Percentiles rank a stretch among this genome's conserved stretches.
Conservation (phyloP, 2,888 invertebrate species). For the Tetragnatha montana region DNA sequence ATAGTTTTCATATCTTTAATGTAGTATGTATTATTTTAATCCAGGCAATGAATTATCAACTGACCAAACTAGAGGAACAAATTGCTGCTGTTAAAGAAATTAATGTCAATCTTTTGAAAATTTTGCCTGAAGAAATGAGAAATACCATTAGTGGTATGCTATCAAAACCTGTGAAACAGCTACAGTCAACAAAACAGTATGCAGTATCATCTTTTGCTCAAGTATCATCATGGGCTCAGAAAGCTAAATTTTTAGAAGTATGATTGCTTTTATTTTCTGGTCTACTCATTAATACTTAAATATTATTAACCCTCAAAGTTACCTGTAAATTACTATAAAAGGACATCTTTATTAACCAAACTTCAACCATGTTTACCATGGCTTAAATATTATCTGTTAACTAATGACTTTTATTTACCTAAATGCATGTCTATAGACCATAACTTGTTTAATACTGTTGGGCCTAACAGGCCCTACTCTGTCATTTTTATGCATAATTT, state of each 20-base stretch:
- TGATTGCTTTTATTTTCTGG: neutral
- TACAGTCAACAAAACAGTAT: conserved; percentile 33
- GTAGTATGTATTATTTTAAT: conserved; percentile 14
- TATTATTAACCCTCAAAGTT: neutral
- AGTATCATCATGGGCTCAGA: conserved; percentile 23
- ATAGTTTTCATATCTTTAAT: neutral
- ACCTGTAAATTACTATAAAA: neutral
- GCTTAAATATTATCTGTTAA: too few species aligned
- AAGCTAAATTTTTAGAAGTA: conserved; percentile 21
- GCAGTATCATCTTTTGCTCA: conserved; percentile 23
- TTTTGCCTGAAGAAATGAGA: conserved; percentile 13
- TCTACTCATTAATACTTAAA: too few species aligned
- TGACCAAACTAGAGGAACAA: conserved; percentile 17
- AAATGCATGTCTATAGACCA: too few species aligned
- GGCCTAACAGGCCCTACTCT: too few species aligned
- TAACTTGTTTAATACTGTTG: too few species aligned
- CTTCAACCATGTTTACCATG: neutral
- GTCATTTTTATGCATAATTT: too few species aligned
- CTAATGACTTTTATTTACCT: too few species aligned
- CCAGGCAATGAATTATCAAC: conserved; percentile 41
- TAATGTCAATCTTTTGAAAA: neutral
- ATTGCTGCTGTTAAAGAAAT: conserved; percentile 15
- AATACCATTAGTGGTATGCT: neutral
- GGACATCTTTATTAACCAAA: too few species aligned
- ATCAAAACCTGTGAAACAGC: neutral